Conservation (phyloP, 35 echinoderm and acorn worm species). For the Apostichopus californicus region DNA sequence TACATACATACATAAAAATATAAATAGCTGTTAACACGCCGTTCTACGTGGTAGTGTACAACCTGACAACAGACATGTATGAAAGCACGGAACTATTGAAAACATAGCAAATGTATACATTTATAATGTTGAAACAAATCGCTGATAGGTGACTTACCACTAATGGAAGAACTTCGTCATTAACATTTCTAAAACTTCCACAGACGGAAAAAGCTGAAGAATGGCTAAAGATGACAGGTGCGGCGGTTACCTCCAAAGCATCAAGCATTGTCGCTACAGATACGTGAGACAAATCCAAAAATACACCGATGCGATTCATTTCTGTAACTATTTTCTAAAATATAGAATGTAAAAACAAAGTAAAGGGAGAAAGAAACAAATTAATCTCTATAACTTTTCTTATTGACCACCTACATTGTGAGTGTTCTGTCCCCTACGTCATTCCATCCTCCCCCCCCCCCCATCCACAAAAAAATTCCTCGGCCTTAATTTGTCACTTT, state of each 20-base stretch:
- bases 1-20: too few species aligned
- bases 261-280: slow-evolving; percentile 76
- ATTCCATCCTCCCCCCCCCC: too few species aligned
- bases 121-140: neutral
- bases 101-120: too few species aligned
- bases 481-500: too few species aligned
- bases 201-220: slow-evolving; percentile 79
- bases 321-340: slow-evolving; percentile 73
- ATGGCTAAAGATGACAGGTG: slow-evolving; percentile 93
- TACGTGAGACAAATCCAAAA: slow-evolving; percentile 90
- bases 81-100: too few species aligned
- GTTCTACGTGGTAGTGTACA: too few species aligned
- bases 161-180: slow-evolving; percentile 64
- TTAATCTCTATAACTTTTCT: neutral
- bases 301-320: slow-evolving; percentile 94
- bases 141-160: slow-evolving; percentile 58
- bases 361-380: neutral
- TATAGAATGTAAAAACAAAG: neutral
- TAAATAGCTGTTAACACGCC: too few species aligned
- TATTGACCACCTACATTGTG: too few species aligned
- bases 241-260: slow-evolving; percentile 44
- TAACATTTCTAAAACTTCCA: slow-evolving; percentile 71
- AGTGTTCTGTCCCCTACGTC: too few species aligned
- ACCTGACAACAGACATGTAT: too few species aligned
- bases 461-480: too few species aligned